Percentiles rank a stretch among this genome's conserved stretches.
Conservation (phyloP, 2,888 invertebrate species). For the Tyria jacobaeae region DNA sequence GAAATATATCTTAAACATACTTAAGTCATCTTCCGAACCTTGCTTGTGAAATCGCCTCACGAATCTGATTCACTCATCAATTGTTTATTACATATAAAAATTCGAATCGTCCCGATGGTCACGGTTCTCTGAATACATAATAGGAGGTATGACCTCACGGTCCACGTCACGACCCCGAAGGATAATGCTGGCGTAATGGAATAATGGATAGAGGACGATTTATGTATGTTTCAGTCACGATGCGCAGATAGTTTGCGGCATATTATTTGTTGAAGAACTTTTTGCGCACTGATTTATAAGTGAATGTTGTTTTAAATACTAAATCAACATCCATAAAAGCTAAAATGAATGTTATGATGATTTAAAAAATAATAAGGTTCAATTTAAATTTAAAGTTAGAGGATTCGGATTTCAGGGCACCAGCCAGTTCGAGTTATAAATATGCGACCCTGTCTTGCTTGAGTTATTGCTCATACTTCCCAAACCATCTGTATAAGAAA, state of each 20-base stretch:
- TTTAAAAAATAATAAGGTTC: no score
- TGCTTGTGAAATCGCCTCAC: constrained; percentile 40
- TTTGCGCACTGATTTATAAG: neutral
- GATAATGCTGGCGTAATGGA: constrained; percentile 34
- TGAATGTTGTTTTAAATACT: no score
- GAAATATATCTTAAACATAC: constrained; percentile 10
- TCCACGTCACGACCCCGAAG: constrained; percentile 46
- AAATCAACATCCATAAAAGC: no score
- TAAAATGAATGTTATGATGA: no score
- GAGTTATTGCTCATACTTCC: no score
- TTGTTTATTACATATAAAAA: constrained; percentile 51
- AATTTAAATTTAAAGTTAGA: no score
- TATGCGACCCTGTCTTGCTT: no score
- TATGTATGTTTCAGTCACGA: constrained; percentile 1
- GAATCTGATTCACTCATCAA: constrained; percentile 38
- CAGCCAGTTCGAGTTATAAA: no score
- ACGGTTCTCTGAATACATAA: constrained; percentile 50
- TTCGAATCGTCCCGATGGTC: constrained; percentile 41
- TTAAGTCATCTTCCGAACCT: constrained; percentile 9
- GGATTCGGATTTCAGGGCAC: no score
- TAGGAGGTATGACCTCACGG: constrained; percentile 52
- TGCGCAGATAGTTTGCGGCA: neutral
- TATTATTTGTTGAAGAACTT: neutral
- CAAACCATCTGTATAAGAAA: no score
- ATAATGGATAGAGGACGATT: constrained; percentile 29